These are phyloP conservation scores for Chelonus formosanus DNA, from an alignment of 2,888 invertebrate genomes.

Conservation along the genomic window DNA sequence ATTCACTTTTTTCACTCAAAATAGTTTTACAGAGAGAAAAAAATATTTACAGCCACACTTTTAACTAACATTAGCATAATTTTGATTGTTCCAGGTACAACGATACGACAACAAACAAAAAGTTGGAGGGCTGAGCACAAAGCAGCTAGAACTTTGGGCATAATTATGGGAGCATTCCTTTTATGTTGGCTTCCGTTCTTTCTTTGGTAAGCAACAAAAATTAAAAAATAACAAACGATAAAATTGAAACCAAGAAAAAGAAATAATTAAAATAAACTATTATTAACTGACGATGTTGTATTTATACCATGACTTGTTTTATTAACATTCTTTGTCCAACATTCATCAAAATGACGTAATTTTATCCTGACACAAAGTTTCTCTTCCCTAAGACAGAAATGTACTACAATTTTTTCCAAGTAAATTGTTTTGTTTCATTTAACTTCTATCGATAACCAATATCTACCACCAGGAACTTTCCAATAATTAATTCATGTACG, in stretches of 20 bases:
- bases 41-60: too few species aligned
- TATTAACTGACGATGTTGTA: too few species aligned
- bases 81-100: conserved; percentile 68
- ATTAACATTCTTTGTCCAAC: too few species aligned
- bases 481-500: neutral
- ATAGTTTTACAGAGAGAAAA: too few species aligned
- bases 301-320: too few species aligned
- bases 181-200: conserved; percentile 97
- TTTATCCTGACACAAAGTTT: neutral
- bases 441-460: too few species aligned
- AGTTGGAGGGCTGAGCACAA: conserved; percentile 91
- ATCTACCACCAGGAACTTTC: neutral
- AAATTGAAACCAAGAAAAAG: neutral
- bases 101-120: conserved; percentile 76
- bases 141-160: conserved; percentile 93
- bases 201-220: conserved; percentile 78
- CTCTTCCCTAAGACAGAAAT: neutral
- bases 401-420: too few species aligned
- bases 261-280: too few species aligned
- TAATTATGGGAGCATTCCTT: conserved; percentile 95
- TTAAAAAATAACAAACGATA: neutral
- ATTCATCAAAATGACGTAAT: too few species aligned
- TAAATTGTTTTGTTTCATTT: too few species aligned
- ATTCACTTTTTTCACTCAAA: too few species aligned
- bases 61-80: neutral